Evolutionary conservation across 1,140 invertebrate genomes (phyloP), one percentile per base, ranked within the genome.

Genomic region (Prorops nasuta): DNA sequence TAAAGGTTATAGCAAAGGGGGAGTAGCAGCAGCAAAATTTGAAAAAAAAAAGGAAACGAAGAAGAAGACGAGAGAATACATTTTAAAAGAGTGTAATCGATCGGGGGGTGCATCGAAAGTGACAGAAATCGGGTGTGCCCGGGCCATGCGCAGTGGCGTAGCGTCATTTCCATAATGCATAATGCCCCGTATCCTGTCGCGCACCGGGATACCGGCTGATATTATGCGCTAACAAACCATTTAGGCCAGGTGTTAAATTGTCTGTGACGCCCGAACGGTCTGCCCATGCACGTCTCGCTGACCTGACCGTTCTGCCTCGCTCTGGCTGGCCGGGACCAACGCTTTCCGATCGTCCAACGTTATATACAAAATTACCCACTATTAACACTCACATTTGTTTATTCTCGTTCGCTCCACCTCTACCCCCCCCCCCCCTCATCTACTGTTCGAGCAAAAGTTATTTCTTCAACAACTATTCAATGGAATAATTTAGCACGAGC

Each of bases 221-320:
- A 73, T 74, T 72, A 72, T 74, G 72, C 71, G 67, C 57, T 72
- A 72, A 75, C 72, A 74, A 74, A 74, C 74, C 74, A 74, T 74
- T 76, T 73, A 72, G 61, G 58, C 67, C 73, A 77, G 72, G 74
- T 77, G 74, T 76, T 76, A 72, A 76, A 77, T 77, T 77, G 74
- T 70, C 71, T 74, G 74, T 76, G 72, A 77, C 74, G 71, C 64
- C 58, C 60, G 58, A 67, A 66, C 62, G 52, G 56, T 63, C 58
- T 64, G 41, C 44, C 48, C 28, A 31, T 17, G 36, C 39, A 32
- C 42, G 47, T 49, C 17, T 14, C 34, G 3, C 14, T 39, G 40
- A 6, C 51, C 19, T 36, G 24, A 16, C 39, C 44, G 45, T 28
- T 4, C n/a, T n/a, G n/a, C n/a, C n/a, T n/a, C n/a, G n/a, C n/a